Evolutionary conservation across 2,797 vertebrate genomes (phyloP).

Genomic region (Anabas testudineus): DNA sequence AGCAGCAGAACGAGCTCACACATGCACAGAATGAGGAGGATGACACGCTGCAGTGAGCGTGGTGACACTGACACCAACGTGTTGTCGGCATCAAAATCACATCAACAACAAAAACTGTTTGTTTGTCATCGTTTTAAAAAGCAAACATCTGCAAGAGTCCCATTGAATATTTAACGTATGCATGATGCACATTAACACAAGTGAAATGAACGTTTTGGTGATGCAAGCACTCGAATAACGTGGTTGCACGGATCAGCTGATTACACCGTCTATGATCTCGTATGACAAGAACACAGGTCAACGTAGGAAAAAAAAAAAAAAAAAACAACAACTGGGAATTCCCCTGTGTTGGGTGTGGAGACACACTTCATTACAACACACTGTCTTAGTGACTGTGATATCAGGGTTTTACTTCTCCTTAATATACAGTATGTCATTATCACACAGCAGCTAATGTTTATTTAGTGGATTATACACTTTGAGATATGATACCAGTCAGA

Average conservation of each 20-base stretch:
- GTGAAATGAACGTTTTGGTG: slow-evolving; percentile 25
- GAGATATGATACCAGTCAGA: slow-evolving; percentile 7
- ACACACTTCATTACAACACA: slow-evolving; percentile 30
- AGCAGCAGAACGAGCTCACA: slow-evolving; percentile 5
- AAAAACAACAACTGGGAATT: slow-evolving; percentile 3
- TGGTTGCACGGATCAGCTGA: slow-evolving; percentile 38
- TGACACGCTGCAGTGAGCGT: not conserved
- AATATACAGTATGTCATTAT: slow-evolving; percentile 30
- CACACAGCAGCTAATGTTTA: not conserved
- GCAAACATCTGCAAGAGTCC: slow-evolving; percentile 4
- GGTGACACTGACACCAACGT: not conserved
- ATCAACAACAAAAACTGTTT: slow-evolving; percentile 14
- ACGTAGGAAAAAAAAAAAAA: slow-evolving; percentile 11
- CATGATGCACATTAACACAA: slow-evolving; percentile 27
- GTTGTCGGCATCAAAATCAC: slow-evolving; percentile 8
- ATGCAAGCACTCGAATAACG: slow-evolving; percentile 23
- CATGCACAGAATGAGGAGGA: slow-evolving; percentile 37
- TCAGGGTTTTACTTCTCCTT: slow-evolving; percentile 27
- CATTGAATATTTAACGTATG: slow-evolving; percentile 21
- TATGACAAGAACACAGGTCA: slow-evolving; percentile 38
- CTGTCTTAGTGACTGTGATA: slow-evolving; percentile 6
- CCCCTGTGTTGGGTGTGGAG: slow-evolving; percentile 16
- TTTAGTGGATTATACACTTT: slow-evolving; percentile 11
- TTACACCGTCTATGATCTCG: slow-evolving; percentile 18
- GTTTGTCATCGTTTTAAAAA: too few species aligned